These are phyloP conservation scores for Fukomys damarensis DNA, from an alignment of 2,113 vertebrate genomes.

Conservation along the genomic window DNA sequence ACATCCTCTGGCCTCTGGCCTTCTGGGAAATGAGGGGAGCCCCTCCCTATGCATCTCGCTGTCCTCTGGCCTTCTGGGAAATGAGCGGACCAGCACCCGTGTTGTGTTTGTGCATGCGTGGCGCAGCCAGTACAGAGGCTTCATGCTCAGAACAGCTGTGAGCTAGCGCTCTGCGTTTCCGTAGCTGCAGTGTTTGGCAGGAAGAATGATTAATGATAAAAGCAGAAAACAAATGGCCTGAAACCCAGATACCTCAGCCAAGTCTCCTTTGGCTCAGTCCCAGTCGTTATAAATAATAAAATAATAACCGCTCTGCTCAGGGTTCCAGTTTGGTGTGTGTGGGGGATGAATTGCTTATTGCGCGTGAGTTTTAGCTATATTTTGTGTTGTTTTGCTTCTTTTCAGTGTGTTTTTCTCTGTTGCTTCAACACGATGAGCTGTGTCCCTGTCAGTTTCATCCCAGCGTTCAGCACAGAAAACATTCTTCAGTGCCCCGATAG, in stretches of 20 bases:
- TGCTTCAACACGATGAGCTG: slow-evolving; percentile 64
- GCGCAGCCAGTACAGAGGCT: fast-evolving
- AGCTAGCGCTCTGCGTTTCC: neutral
- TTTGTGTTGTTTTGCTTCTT: slow-evolving; percentile 63
- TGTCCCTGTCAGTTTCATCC: neutral
- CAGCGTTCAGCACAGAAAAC: neutral
- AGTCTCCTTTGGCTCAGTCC: slow-evolving; percentile 44
- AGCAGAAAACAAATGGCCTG: slow-evolving; percentile 48
- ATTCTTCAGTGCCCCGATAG: neutral
- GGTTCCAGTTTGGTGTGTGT: slow-evolving; percentile 50
- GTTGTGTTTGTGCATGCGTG: no score
- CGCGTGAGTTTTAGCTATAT: neutral
- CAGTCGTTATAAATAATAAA: slow-evolving; percentile 69
- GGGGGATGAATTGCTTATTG: slow-evolving; percentile 47
- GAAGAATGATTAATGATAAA: slow-evolving; percentile 62
- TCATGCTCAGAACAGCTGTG: neutral
- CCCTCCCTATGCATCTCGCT: fast-evolving
- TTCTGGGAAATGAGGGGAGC: neutral
- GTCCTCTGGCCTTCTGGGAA: neutral
- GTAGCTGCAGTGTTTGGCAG: neutral
- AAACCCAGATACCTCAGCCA: slow-evolving; percentile 55
- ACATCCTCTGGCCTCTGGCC: neutral
- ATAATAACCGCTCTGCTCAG: slow-evolving; percentile 57
- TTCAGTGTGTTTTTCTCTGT: slow-evolving; percentile 69
- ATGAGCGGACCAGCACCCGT: fast-evolving